These are phyloP conservation scores for Phenacoccus solenopsis DNA, from an alignment of 1,140 invertebrate species.

Conservation along the genomic window DNA sequence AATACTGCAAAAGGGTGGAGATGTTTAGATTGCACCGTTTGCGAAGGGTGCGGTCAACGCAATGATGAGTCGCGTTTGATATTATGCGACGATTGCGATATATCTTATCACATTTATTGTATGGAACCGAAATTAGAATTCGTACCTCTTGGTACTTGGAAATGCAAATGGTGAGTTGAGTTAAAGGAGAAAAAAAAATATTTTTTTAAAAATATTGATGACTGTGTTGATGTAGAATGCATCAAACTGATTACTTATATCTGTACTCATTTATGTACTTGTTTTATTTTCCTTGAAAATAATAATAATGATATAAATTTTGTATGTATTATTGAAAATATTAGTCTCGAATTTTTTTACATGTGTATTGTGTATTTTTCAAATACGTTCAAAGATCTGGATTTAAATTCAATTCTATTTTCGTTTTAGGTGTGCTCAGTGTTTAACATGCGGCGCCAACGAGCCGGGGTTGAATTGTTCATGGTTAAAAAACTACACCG, in stretches of 20 bases:
- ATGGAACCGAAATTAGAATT: constrained; percentile 84
- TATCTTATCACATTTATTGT: constrained; percentile 98
- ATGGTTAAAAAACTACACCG: constrained; percentile 76
- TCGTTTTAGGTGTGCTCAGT: constrained; percentile 66
- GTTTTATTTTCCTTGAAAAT: not conserved
- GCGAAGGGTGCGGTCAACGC: constrained; percentile 93
- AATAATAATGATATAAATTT: not conserved
- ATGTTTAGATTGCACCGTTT: constrained; percentile 97
- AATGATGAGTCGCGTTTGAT: constrained; percentile 88
- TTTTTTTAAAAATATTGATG: not conserved
- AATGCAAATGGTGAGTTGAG: constrained; percentile 68
- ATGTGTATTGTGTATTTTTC: not conserved
- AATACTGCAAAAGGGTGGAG: constrained; percentile 91
- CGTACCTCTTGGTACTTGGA: constrained; percentile 76
- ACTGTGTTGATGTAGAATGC: not conserved
- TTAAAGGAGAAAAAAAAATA: not conserved
- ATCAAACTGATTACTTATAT: not conserved
- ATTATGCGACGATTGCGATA: constrained; percentile 98
- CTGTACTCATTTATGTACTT: not conserved
- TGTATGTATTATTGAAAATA: not conserved
- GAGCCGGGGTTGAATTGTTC: constrained; percentile 66
- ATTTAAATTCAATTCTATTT: no score
- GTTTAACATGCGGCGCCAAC: constrained; percentile 76
- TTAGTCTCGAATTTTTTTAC: not conserved
- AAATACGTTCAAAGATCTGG: no score